phyloP scores from a whole-genome alignment of 2,113 vertebrate species.

The Acrocephalus arundinaceus region DNA sequence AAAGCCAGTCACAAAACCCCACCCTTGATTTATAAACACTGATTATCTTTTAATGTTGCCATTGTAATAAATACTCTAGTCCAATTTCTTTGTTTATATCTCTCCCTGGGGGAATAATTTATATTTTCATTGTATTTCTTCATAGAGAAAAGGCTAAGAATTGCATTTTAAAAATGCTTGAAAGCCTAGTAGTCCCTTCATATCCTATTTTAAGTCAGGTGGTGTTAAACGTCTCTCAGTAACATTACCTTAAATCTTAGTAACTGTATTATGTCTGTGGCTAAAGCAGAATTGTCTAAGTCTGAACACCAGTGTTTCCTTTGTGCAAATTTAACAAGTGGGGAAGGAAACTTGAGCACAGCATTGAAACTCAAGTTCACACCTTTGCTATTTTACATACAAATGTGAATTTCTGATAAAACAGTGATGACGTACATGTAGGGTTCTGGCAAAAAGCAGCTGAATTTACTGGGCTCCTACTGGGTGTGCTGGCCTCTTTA shows the following conservation, averaged over 20 bases:
- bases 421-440: not conserved
- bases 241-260: not conserved
- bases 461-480: not conserved
- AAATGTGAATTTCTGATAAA: not conserved
- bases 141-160: not conserved
- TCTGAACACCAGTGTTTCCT: not conserved
- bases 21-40: not conserved
- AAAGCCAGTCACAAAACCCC: not conserved
- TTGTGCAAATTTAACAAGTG: not conserved
- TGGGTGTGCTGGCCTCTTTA: not conserved
- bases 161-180: not conserved
- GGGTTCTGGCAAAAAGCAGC: not conserved
- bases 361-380: not conserved
- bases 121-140: conserved; percentile 40
- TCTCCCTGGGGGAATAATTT: not conserved
- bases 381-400: not conserved
- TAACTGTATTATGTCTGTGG: not conserved
- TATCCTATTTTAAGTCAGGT: not conserved
- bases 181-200: not conserved
- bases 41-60: conserved; percentile 14
- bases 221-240: not conserved
- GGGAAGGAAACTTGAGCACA: not conserved
- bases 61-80: not conserved
- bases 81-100: not conserved
- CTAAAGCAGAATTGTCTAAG: not conserved